Base-by-base conservation (phyloP, 2,888 invertebrate genomes). In the Lagria hirta region DNA sequence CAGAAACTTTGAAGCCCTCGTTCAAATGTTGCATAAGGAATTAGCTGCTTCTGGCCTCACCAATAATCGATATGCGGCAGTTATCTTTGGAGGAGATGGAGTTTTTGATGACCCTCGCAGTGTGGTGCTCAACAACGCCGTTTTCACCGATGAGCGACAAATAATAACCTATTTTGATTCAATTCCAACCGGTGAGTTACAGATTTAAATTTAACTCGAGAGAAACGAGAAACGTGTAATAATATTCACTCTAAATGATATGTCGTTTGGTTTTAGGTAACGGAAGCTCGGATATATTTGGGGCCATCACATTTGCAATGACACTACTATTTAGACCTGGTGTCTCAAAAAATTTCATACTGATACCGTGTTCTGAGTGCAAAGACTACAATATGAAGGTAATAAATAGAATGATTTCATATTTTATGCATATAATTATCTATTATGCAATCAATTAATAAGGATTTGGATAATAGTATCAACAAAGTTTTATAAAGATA, bases 311-410 rank as follows among this genome's bases (percentile, higher is more conserved):
- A 29, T 83, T 80, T 62, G 86, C 88, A 8, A 81, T 85, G 0
- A 76, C 77, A 45, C 73, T 91, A 28, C 80, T 85, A 43, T 91
- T 88, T 76, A 79, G 93, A 17, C 80, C 90, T 1, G 94, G 87
- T 1, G 90, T 86, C 13, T 85, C 91, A 1, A 86, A 89, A 65
- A 86, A 85, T 2, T 82, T 94, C 51, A 75, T 94, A 46, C 73
- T 94, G 23, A 65, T 94, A 62, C 86, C 90, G 0, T 94, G 93
- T 71, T 80, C 84, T 6, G 77, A 78, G 35, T 93, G 93, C 67
- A 79, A 82, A 50, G 75, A 80, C 3, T 69, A 72, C 22, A 75
- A 78, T 54, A 86, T 87, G 82, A 79, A 78, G 72, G 86, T 86
- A 72, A 71, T 69, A 38, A n/a, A n/a, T n/a, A n/a, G n/a, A n/a